Evolutionary conservation across 1,140 invertebrate genomes (phyloP).

Genomic region (Orchesella cincta): DNA sequence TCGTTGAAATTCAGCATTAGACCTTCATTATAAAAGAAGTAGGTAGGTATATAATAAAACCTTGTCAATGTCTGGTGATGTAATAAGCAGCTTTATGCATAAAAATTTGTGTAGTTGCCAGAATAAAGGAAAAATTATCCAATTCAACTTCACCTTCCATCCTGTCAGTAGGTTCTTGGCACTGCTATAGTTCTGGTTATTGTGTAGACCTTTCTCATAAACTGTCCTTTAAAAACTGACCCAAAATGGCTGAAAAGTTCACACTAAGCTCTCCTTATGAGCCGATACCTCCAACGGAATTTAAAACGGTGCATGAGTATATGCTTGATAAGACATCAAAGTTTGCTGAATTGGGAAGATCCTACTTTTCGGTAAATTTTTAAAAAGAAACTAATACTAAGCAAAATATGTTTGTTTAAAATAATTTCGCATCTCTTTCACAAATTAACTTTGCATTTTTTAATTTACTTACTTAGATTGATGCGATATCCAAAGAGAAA

Average conservation of each 20-base stretch:
- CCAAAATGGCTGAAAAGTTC: neutral
- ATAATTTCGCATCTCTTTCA: too few species aligned
- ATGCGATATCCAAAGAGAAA: constrained; percentile 17
- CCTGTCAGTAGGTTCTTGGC: too few species aligned
- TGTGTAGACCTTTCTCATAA: too few species aligned
- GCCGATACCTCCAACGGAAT: neutral
- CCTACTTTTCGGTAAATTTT: neutral
- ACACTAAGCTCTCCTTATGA: neutral
- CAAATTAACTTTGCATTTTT: too few species aligned
- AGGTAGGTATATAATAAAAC: too few species aligned
- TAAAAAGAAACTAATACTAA: neutral
- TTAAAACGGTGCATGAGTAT: neutral
- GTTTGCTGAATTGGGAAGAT: neutral
- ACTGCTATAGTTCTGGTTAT: too few species aligned
- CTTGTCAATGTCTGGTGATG: too few species aligned
- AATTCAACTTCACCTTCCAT: too few species aligned
- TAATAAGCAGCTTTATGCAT: too few species aligned
- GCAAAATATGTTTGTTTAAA: neutral
- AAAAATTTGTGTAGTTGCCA: too few species aligned
- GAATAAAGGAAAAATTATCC: neutral
- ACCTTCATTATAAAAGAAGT: too few species aligned
- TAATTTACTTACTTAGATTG: constrained; percentile 1
- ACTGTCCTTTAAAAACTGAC: neutral
- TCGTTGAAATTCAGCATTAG: too few species aligned
- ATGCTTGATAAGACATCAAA: neutral